Percentiles rank a stretch among this genome's conserved stretches.
phyloP scores from a whole-genome alignment of 2,113 vertebrate species.

The Alexandromys fortis region DNA sequence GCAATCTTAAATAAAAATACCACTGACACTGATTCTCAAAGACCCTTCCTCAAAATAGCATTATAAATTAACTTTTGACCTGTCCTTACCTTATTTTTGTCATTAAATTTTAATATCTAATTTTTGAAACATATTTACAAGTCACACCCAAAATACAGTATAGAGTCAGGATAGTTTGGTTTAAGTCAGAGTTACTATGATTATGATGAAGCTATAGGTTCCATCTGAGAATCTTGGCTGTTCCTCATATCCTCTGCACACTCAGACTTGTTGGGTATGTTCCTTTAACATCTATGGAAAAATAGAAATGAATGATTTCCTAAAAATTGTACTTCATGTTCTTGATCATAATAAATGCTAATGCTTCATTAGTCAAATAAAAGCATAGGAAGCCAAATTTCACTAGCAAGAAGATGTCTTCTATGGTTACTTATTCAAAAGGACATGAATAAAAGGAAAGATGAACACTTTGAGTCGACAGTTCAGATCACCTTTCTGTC shows the following conservation, averaged over 20 bases:
- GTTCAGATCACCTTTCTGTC: background rate
- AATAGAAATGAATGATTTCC: background rate
- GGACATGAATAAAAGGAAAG: background rate
- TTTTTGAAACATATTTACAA: background rate
- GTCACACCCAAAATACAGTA: background rate
- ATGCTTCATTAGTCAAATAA: background rate
- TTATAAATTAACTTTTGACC: background rate
- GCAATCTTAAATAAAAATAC: background rate
- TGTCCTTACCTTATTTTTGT: background rate
- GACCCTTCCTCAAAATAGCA: background rate
- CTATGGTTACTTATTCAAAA: background rate
- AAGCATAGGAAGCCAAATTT: accelerated
- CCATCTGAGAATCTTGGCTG: accelerated
- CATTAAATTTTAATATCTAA: background rate
- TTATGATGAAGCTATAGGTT: accelerated
- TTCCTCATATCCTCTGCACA: accelerated
- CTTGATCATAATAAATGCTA: background rate
- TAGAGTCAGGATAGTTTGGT: background rate
- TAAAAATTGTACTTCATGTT: background rate
- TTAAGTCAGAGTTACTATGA: background rate
- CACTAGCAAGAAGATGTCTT: background rate
- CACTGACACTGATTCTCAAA: background rate
- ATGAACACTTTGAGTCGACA: background rate
- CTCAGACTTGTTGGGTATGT: background rate
- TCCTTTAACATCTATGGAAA: background rate